phyloP scores from a whole-genome alignment of 37 sponge, comb jelly and placozoan genomes.

The Amphimedon queenslandica region DNA sequence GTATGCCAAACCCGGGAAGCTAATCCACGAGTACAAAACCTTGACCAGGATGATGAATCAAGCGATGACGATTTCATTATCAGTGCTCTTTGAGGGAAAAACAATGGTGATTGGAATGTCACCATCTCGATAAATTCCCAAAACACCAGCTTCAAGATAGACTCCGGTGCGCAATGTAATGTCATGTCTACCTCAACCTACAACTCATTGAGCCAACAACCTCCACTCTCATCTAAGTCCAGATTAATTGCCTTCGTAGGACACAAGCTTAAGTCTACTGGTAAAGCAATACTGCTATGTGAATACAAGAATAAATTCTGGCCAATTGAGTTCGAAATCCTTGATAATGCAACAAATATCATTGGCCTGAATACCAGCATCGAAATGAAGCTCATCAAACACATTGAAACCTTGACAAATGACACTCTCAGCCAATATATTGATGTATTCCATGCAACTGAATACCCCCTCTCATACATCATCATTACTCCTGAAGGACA shows the following conservation, averaged over 20 bases:
- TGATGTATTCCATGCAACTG: too few species aligned
- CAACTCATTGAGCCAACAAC: constrained; percentile 2
- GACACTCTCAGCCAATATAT: too few species aligned
- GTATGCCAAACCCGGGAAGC: constrained; percentile 3
- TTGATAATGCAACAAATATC: too few species aligned
- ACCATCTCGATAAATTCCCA: neutral
- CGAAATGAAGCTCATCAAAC: too few species aligned
- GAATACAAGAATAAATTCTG: too few species aligned
- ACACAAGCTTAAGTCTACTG: too few species aligned
- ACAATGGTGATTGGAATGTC: neutral
- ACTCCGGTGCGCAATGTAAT: constrained; percentile 41
- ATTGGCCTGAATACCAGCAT: too few species aligned
- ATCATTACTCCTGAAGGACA: too few species aligned
- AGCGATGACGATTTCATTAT: constrained; percentile 1
- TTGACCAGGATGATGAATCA: constrained; percentile 5
- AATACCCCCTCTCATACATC: too few species aligned
- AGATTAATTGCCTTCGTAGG: constrained; percentile 27
- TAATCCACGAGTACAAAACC: neutral
- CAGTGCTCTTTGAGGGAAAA: neutral
- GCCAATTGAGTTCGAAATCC: too few species aligned
- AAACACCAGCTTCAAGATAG: constrained; percentile 16
- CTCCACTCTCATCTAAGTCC: constrained; percentile 5
- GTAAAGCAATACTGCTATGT: too few species aligned
- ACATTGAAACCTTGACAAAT: too few species aligned
- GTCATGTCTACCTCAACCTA: constrained; percentile 20